Evolutionary conservation across 2,797 vertebrate genomes (phyloP).

Genomic region (Argya squamiceps): DNA sequence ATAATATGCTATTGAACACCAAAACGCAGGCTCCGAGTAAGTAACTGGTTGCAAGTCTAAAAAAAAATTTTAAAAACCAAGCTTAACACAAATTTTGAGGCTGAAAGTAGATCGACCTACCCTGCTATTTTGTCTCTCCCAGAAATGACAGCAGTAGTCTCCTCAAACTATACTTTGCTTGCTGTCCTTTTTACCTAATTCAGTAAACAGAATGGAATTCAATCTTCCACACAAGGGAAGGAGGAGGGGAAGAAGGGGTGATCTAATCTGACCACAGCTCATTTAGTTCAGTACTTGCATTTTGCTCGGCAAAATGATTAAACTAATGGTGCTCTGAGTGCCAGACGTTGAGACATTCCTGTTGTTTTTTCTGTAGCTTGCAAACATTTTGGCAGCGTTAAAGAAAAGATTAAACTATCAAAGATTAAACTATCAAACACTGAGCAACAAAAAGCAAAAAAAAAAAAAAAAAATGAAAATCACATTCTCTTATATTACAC

Average conservation of each 20-base stretch:
- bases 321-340: neutral
- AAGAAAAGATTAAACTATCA: neutral
- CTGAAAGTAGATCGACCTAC: neutral
- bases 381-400: neutral
- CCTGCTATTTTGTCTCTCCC: neutral
- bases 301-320: neutral
- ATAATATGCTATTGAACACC: constrained; percentile 99
- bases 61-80: neutral
- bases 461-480: neutral
- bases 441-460: neutral
- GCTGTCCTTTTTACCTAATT: neutral
- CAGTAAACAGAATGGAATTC: constrained; percentile 7
- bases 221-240: neutral
- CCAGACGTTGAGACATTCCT: neutral
- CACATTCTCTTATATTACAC: neutral
- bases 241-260: neutral
- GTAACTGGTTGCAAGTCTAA: constrained; percentile 95
- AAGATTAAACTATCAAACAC: neutral
- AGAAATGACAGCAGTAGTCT: neutral
- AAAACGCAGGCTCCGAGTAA: constrained; percentile 97
- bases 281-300: neutral
- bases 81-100: neutral
- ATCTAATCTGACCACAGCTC: constrained; percentile 5
- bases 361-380: neutral
- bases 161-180: neutral